phyloP scores from a whole-genome alignment of 1,140 invertebrate species.

The Solen grandis region DNA sequence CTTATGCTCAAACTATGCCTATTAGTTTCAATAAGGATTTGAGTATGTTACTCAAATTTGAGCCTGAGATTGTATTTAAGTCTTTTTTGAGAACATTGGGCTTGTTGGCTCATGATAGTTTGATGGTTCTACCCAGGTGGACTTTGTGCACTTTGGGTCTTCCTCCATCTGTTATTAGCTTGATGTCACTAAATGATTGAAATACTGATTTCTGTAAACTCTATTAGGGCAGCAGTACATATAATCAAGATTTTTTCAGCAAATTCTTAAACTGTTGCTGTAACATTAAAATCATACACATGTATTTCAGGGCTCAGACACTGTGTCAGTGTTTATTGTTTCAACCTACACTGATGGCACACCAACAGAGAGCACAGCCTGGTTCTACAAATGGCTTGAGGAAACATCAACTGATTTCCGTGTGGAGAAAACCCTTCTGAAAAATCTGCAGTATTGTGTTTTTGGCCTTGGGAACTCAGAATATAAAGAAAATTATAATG shows the following conservation, averaged over 20 bases:
- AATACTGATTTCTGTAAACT: no score
- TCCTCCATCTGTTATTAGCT: not conserved
- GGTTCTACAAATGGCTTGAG: slow-evolving; percentile 84
- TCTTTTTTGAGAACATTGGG: no score
- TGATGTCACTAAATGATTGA: no score
- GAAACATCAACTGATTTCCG: slow-evolving; percentile 84
- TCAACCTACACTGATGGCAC: slow-evolving; percentile 84
- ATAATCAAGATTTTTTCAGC: not conserved
- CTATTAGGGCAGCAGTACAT: not conserved
- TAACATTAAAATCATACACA: no score
- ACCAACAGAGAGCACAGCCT: slow-evolving; percentile 81
- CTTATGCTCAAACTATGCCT: no score
- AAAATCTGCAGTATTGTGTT: slow-evolving; percentile 82
- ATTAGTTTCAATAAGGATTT: no score
- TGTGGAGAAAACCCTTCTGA: slow-evolving; percentile 82
- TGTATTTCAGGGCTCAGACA: slow-evolving; percentile 24
- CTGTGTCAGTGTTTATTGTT: slow-evolving; percentile 82
- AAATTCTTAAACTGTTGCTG: not conserved
- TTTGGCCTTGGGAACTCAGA: slow-evolving; percentile 85
- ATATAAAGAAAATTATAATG: slow-evolving; percentile 83
- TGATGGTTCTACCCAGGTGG: not conserved
- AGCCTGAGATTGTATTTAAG: no score
- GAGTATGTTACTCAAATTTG: no score
- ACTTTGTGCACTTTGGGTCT: not conserved
- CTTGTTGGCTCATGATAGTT: no score